Evolutionary conservation across 2,113 vertebrate species (phyloP), one percentile per base, ranked within the genome.

Genomic region (Marmota flaviventris): DNA sequence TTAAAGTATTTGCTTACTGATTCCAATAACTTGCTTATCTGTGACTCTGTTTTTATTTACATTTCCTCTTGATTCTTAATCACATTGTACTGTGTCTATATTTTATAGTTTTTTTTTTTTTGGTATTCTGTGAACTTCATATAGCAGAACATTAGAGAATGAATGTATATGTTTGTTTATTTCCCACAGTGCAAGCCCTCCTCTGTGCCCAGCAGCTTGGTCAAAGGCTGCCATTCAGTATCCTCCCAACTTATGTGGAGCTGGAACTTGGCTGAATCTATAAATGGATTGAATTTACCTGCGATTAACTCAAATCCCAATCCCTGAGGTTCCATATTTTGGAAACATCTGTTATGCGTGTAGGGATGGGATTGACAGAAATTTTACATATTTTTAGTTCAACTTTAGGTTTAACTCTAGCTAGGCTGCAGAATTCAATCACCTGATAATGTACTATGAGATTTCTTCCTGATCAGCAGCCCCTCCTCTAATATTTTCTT

Each of bases 211-310:
- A 58, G 12, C 27, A n/a, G 29, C 75, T 89, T 73, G 20, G 10
- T 18, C 63, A 3, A 84, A 79, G 13, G 14, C 56, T 92, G 58
- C 45, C n/a, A 45, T 78, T 73, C 48, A 63, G 39, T 92, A 20
- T 73, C n/a, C 1, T 79, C 3, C 10, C 70, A 77, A 22, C 2
- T 53, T 24, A 77, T 63, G 24, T 53, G 86, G 73, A 76, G 7
- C 22, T 85, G 12, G 13, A 79, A 56, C 4, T 67, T 78, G 39
- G 61, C 6, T 39, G 27, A 87, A 85, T 24, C 13, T 92, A 18
- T 75, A 89, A 95, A 75, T 84, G 17, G 18, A 73, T 16, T 83
- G n/a, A 56, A 29, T 94, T 95, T 72, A 82, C 61, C 16, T 89
- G 27, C 92, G 39, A 93, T 95, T 85, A 93, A 85, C 13, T 93